These are phyloP conservation scores for Fregata magnificens DNA, from an alignment of 2,113 vertebrate genomes.

Conservation along the genomic window DNA sequence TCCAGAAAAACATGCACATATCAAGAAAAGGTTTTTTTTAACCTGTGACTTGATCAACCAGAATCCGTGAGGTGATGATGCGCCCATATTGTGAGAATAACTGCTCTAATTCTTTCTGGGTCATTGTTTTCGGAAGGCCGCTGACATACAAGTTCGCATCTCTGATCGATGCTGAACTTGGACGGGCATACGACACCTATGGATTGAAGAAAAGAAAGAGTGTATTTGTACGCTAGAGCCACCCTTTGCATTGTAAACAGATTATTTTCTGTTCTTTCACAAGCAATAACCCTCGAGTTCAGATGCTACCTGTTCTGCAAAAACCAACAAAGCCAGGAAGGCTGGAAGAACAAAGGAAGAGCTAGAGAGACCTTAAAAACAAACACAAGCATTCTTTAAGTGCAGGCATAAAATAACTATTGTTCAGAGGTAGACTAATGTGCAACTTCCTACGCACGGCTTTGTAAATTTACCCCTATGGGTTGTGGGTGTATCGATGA, in stretches of 20 bases:
- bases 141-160: slow-evolving; percentile 99
- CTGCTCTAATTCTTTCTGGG: slow-evolving; percentile 99
- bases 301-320: neutral
- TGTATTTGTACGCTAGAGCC: neutral
- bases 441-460: slow-evolving; percentile 30
- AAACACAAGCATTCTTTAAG: slow-evolving; percentile 30
- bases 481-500: slow-evolving; percentile 63
- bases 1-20: neutral
- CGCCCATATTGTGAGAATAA: slow-evolving; percentile 99
- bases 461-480: slow-evolving; percentile 59
- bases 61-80: slow-evolving; percentile 99
- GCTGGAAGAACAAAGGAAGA: slow-evolving; percentile 43
- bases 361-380: slow-evolving; percentile 9
- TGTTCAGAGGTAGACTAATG: slow-evolving; percentile 58
- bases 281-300: neutral
- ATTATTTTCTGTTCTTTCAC: neutral
- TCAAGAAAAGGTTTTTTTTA: slow-evolving; percentile 18
- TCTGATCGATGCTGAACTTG: slow-evolving; percentile 98
- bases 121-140: slow-evolving; percentile 99
- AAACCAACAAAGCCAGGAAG: slow-evolving; percentile 1
- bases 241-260: neutral
- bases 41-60: slow-evolving; percentile 99
- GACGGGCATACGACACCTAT: slow-evolving; percentile 97
- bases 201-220: neutral
- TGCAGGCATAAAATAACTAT: slow-evolving; percentile 45